Conservation (phyloP, 1,140 invertebrate genomes). For the Zaprionus kolodkinae region DNA sequence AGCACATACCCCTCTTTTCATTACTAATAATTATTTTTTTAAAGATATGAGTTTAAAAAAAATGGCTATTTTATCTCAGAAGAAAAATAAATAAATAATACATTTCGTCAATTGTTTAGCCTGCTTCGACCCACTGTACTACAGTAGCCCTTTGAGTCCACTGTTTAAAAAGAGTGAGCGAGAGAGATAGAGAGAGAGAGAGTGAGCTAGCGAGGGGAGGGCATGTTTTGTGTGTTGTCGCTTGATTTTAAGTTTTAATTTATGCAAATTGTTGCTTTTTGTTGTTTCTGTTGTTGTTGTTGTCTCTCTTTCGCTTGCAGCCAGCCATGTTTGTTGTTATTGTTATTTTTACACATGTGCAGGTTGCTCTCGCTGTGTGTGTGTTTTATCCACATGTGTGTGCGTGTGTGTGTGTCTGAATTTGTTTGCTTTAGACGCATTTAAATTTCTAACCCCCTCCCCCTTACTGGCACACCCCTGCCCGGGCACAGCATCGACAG, state of each 20-base stretch:
- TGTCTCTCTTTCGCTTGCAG: constrained; percentile 50
- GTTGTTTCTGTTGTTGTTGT: constrained; percentile 51
- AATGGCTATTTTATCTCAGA: no score
- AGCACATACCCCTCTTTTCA: no score
- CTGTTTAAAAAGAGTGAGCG: neutral
- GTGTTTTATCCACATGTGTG: neutral
- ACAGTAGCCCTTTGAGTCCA: neutral
- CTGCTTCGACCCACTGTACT: neutral
- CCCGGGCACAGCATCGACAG: constrained; percentile 16
- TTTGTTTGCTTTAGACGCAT: constrained; percentile 74
- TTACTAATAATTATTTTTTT: no score
- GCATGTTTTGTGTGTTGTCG: constrained; percentile 39
- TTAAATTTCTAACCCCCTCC: constrained; percentile 50
- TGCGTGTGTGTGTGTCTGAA: constrained; percentile 38
- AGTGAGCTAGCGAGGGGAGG: neutral
- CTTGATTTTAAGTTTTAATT: constrained; percentile 81
- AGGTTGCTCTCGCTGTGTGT: constrained; percentile 9
- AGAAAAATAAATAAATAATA: neutral
- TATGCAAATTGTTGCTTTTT: constrained; percentile 83
- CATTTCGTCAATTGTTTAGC: neutral
- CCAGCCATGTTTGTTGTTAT: constrained; percentile 11
- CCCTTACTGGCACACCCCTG: constrained; percentile 10
- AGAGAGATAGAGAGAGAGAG: no score
- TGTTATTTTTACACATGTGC: constrained; percentile 35
- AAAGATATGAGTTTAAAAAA: no score